These are phyloP conservation scores for Diadumene lineata DNA, from an alignment of 92 coral and sea anemone species.

Conservation along the genomic window DNA sequence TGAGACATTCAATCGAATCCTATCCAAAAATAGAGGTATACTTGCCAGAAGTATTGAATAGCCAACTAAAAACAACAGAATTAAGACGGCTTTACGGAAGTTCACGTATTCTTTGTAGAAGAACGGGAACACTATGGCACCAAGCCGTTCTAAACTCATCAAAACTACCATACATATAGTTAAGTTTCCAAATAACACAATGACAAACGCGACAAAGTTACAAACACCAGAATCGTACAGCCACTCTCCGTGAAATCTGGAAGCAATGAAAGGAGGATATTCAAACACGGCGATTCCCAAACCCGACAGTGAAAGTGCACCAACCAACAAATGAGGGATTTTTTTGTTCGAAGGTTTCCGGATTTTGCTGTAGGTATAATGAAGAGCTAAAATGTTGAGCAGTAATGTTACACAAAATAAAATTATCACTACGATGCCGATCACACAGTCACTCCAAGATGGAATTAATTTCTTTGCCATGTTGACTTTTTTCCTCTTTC, in stretches of 20 bases:
- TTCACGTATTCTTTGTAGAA: constrained; percentile 80
- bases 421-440: constrained; percentile 58
- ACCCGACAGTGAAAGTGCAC: constrained; percentile 81
- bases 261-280: constrained; percentile 74
- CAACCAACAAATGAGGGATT: constrained; percentile 82
- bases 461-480: constrained; percentile 8
- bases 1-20: constrained; percentile 64
- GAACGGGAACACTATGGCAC: constrained; percentile 84
- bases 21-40: constrained; percentile 58
- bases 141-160: constrained; percentile 80
- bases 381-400: constrained; percentile 73
- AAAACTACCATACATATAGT: constrained; percentile 81
- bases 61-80: constrained; percentile 35
- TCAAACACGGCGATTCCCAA: constrained; percentile 78
- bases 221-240: constrained; percentile 60
- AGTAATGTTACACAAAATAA: constrained; percentile 71
- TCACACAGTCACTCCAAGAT: constrained; percentile 69
- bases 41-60: constrained; percentile 63
- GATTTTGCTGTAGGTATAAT: constrained; percentile 77
- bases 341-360: constrained; percentile 86
- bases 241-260: constrained; percentile 82
- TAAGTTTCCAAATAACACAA: constrained; percentile 75
- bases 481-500: no score
- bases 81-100: constrained; percentile 64
- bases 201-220: constrained; percentile 72